Conservation (phyloP, 2,113 vertebrate genomes). For the Emydocephalus ijimae region DNA sequence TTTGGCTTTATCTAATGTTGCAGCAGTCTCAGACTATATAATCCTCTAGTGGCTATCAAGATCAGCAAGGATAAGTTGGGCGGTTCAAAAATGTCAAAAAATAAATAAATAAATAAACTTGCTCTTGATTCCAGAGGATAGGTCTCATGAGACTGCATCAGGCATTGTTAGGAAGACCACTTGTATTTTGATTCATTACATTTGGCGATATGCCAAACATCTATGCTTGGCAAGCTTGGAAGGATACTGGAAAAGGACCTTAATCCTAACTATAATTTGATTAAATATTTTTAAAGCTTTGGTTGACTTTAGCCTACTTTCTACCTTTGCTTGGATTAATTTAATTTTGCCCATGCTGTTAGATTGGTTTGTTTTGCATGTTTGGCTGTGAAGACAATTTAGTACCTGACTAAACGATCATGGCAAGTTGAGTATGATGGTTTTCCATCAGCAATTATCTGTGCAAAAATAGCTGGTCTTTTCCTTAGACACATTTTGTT, state of each 20-base stretch:
- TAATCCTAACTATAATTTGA: slow-evolving; percentile 39
- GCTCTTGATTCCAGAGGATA: neutral
- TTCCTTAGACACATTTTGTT: neutral
- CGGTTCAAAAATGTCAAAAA: neutral
- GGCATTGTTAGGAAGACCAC: slow-evolving; percentile 53
- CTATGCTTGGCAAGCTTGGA: slow-evolving; percentile 55
- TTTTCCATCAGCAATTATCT: neutral
- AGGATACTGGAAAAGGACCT: slow-evolving; percentile 29
- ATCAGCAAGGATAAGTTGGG: slow-evolving; percentile 19
- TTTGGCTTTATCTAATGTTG: slow-evolving; percentile 31
- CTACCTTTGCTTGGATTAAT: slow-evolving; percentile 31
- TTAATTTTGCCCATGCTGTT: slow-evolving; percentile 33
- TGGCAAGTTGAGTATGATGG: neutral
- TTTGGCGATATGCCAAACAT: slow-evolving; percentile 54
- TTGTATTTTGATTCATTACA: slow-evolving; percentile 53
- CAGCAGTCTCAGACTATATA: slow-evolving; percentile 8
- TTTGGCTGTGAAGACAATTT: slow-evolving; percentile 8
- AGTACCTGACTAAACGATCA: neutral
- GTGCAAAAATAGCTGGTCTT: neutral
- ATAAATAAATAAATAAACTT: slow-evolving; percentile 2
- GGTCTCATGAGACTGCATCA: slow-evolving; percentile 26
- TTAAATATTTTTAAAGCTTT: slow-evolving; percentile 36
- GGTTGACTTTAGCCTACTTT: slow-evolving; percentile 33
- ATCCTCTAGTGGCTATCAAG: neutral
- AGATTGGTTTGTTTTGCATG: neutral